These are phyloP conservation scores for Holothuria leucospilota DNA, from an alignment of 53 echinoderm and acorn worm genomes.

Conservation along the genomic window DNA sequence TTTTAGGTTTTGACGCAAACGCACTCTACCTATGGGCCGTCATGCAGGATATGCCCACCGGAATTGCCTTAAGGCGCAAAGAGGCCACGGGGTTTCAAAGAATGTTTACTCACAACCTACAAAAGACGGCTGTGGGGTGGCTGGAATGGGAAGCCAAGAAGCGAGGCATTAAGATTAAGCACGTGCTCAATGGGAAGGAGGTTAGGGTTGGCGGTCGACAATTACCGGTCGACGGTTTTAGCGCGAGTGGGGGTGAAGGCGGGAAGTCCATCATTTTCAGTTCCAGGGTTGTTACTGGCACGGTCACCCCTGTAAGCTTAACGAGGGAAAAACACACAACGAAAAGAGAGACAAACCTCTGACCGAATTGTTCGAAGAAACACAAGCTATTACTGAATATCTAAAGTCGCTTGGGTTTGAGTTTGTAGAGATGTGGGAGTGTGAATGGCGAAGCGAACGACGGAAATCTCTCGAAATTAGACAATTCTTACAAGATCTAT, in stretches of 20 bases:
- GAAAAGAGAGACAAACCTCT: not conserved
- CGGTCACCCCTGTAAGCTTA: too few species aligned
- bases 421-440: conserved; percentile 18
- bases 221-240: too few species aligned
- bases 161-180: not conserved
- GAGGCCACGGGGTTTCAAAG: not conserved
- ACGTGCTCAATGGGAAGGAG: conserved; percentile 21
- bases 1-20: conserved; percentile 42
- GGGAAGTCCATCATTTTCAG: too few species aligned
- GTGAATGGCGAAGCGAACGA: not conserved
- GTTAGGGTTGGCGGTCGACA: not conserved
- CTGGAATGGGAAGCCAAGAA: conserved; percentile 30
- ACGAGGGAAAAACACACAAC: not conserved
- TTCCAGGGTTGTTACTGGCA: too few species aligned
- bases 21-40: conserved; percentile 51
- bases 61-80: not conserved
- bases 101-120: not conserved
- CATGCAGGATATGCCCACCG: conserved; percentile 57
- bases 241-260: too few species aligned
- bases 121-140: conserved; percentile 32
- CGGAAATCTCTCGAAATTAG: not conserved
- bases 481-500: conserved; percentile 10
- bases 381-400: not conserved
- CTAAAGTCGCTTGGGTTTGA: conserved; percentile 26
- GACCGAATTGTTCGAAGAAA: conserved; percentile 2